Base-by-base conservation (phyloP, 2,797 vertebrate species). In the Channa striata region DNA sequence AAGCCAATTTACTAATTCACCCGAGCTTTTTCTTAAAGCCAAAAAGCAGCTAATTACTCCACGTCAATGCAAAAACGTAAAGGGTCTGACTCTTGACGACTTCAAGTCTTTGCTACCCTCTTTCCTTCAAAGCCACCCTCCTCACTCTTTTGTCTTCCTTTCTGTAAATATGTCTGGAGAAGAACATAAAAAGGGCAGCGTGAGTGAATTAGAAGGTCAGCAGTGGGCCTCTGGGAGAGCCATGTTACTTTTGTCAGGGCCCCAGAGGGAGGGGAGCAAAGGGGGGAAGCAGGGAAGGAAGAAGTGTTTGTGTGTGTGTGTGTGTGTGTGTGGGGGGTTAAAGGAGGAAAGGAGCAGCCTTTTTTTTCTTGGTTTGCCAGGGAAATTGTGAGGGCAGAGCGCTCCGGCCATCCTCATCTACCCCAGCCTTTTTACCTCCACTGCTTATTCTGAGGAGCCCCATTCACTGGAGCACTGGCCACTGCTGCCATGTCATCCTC, bases 181-280 rank as follows among this genome's bases (percentile, higher is more conserved):
- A 82, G 83, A 83, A 91, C 92, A 94, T 92, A 92, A 94, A 91
- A 95, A 94, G 92, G 93, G 91, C 91, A 93, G 89, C 86, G 80
- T 72, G 85, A 94, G 92, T 91, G 93, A 93, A 93, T 92, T 90
- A 93, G 92, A 91, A 94, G 94, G 95, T 96, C 94, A 95, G 87
- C 90, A 78, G 83, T 63, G 77, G 87, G 92, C 89, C 93, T 93
- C 91, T 87, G 89, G 90, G 92, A 94, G 93, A 93, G 94, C 92
- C 84, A 81, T 89, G 92, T 92, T 93, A 93, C 94, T 94, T 95
- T 93, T 93, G 92, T 92, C 93, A 92, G 77, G 77, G 88, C 86
- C 93, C 93, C 91, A 83, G 84, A 82, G 87, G 82, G 86, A 84
- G 83, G 25, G 81, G 81, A 80, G 78, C 19, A 42, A 68, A 70